A percentile compares a stretch with the other conserved stretches of the same genome.
Conservation (phyloP, 1,140 invertebrate genomes). For the Piezodorus guildinii region DNA sequence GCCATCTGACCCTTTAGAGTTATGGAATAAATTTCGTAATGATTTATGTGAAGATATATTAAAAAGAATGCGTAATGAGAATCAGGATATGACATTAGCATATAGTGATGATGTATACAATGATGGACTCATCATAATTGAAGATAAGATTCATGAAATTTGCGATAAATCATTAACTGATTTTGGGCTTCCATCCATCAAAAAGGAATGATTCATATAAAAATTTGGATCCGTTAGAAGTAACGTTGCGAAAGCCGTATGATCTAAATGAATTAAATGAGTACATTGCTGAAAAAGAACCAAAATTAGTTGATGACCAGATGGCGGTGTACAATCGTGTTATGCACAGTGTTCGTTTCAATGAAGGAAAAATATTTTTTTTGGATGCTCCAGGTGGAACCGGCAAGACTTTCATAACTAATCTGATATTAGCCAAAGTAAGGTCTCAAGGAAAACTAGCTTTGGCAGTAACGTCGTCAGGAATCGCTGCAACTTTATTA, state of each 20-base stretch:
- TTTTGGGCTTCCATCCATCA: no score
- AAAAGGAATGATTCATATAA: no score
- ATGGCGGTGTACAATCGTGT: not conserved
- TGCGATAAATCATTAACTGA: no score
- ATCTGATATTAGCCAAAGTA: conserved; percentile 29
- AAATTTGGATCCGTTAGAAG: not conserved
- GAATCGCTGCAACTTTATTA: conserved; percentile 31
- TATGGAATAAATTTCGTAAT: not conserved
- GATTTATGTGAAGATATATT: not conserved
- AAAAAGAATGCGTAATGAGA: not conserved
- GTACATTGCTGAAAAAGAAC: not conserved
- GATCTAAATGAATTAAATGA: not conserved
- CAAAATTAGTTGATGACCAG: not conserved
- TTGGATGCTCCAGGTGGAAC: no score
- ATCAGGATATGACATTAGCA: not conserved
- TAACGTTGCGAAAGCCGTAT: not conserved
- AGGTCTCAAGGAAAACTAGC: conserved; percentile 28
- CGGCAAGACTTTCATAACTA: conserved; percentile 34
- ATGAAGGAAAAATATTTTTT: conserved; percentile 29
- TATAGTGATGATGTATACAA: not conserved
- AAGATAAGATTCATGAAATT: no score
- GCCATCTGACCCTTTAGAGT: not conserved
- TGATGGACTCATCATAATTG: not conserved
- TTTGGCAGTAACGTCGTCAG: conserved; percentile 35
- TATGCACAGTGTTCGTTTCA: not conserved